These are phyloP conservation scores for Drosophila pallidifrons DNA, from an alignment of 1,140 invertebrate genomes.

Conservation along the genomic window DNA sequence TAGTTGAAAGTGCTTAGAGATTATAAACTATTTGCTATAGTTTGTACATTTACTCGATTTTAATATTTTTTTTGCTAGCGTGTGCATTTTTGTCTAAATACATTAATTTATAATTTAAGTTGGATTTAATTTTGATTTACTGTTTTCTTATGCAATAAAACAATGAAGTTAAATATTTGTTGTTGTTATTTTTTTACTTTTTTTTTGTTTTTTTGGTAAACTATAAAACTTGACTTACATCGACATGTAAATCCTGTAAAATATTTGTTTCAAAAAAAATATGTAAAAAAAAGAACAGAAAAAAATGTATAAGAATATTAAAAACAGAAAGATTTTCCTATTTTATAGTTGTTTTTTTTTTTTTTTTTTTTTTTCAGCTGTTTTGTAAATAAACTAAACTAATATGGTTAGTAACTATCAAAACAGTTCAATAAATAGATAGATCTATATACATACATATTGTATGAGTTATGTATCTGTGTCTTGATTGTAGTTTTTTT, in stretches of 20 bases:
- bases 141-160: constrained; percentile 48
- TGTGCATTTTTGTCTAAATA: constrained; percentile 31
- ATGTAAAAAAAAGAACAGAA: constrained; percentile 78
- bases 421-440: constrained; percentile 25
- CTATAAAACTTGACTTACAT: constrained; percentile 86
- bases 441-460: constrained; percentile 23
- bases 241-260: constrained; percentile 87
- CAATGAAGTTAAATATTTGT: constrained; percentile 50
- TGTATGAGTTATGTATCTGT: constrained; percentile 27
- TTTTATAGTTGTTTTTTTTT: constrained; percentile 38
- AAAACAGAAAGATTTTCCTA: constrained; percentile 64
- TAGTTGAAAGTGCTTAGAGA: constrained; percentile 12
- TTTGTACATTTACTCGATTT: constrained; percentile 21
- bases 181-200: constrained; percentile 29
- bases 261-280: constrained; percentile 75
- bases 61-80: constrained; percentile 5
- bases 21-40: constrained; percentile 27
- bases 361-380: constrained; percentile 18
- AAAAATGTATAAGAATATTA: constrained; percentile 82
- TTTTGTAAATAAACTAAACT: constrained; percentile 58
- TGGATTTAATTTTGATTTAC: constrained; percentile 5
- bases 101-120: constrained; percentile 20
- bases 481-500: not conserved
- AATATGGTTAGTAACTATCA: constrained; percentile 43
- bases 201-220: constrained; percentile 51